A percentile compares a stretch with the other conserved stretches of the same genome.
Conservation (phyloP, 2,888 invertebrate genomes). For the Dasypolia templi region DNA sequence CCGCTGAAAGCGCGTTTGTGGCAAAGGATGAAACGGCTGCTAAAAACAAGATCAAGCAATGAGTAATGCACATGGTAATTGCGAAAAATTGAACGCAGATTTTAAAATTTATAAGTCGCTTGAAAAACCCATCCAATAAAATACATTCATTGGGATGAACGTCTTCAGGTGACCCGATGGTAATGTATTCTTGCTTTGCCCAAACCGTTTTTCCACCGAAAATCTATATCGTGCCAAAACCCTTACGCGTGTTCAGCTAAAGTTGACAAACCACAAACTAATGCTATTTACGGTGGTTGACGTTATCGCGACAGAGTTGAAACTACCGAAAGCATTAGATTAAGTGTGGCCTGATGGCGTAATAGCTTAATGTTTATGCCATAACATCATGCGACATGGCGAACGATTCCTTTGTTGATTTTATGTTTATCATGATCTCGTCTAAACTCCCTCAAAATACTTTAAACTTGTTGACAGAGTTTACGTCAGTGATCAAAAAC, state of each 20-base stretch:
- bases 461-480: slow-evolving; percentile 42
- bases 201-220: neutral
- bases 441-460: slow-evolving; percentile 28
- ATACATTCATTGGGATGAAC: neutral
- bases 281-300: slow-evolving; percentile 84
- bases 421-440: slow-evolving; percentile 42
- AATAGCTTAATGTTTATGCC: slow-evolving; percentile 71
- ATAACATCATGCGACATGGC: slow-evolving; percentile 57
- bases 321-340: slow-evolving; percentile 84
- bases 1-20: neutral
- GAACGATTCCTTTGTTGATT: slow-evolving; percentile 48
- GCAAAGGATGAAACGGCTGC: neutral
- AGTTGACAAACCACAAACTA: slow-evolving; percentile 81
- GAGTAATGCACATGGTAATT: neutral
- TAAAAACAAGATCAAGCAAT: slow-evolving; percentile 24
- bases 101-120: neutral
- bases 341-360: slow-evolving; percentile 70
- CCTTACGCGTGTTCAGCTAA: slow-evolving; percentile 79
- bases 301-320: slow-evolving; percentile 83
- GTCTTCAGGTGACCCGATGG: neutral
- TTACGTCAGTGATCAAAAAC: slow-evolving; percentile 17
- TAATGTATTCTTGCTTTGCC: neutral
- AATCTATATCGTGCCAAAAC: slow-evolving; percentile 28
- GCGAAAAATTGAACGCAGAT: neutral
- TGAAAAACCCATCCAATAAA: neutral